Percentiles rank a stretch among this genome's conserved stretches.
phyloP scores from a whole-genome alignment of 2,888 invertebrate genomes.

The Andrena marginata region DNA sequence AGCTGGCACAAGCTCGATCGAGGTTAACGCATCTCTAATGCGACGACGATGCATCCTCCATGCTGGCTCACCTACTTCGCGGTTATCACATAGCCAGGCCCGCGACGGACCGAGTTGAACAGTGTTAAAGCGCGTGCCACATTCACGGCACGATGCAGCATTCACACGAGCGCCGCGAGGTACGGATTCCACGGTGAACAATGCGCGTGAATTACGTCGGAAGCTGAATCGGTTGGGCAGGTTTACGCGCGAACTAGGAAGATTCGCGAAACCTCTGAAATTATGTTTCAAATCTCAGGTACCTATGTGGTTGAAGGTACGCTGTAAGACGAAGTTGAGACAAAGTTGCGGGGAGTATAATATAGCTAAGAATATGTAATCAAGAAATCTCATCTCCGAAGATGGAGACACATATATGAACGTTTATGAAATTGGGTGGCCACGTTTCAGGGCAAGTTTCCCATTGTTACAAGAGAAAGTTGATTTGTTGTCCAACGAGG shows the following conservation, averaged over 20 bases:
- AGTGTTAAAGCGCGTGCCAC: conserved; percentile 79
- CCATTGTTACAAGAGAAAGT: conserved; percentile 51
- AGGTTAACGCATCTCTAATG: conserved; percentile 83
- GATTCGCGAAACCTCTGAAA: background rate
- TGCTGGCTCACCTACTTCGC: conserved; percentile 80
- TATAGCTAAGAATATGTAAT: too few relatives aligned
- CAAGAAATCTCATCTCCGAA: background rate
- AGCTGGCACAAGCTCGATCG: conserved; percentile 73
- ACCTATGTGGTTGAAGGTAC: too few relatives aligned
- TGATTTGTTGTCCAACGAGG: conserved; percentile 26
- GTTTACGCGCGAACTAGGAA: background rate
- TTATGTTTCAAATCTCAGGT: too few relatives aligned
- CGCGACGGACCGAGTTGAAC: conserved; percentile 57
- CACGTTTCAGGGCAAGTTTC: conserved; percentile 11
- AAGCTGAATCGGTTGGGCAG: conserved; percentile 6
- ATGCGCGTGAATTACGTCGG: conserved; percentile 16
- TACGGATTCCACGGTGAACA: conserved; percentile 54
- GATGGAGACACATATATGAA: background rate
- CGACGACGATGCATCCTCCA: conserved; percentile 71
- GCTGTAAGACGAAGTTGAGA: too few relatives aligned
- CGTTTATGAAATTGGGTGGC: background rate
- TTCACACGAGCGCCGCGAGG: conserved; percentile 62
- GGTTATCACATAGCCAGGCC: conserved; percentile 77
- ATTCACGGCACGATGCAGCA: conserved; percentile 74
- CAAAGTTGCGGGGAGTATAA: too few relatives aligned